phyloP scores from a whole-genome alignment of 2,797 vertebrate genomes.

The Centroberyx gerrardi region DNA sequence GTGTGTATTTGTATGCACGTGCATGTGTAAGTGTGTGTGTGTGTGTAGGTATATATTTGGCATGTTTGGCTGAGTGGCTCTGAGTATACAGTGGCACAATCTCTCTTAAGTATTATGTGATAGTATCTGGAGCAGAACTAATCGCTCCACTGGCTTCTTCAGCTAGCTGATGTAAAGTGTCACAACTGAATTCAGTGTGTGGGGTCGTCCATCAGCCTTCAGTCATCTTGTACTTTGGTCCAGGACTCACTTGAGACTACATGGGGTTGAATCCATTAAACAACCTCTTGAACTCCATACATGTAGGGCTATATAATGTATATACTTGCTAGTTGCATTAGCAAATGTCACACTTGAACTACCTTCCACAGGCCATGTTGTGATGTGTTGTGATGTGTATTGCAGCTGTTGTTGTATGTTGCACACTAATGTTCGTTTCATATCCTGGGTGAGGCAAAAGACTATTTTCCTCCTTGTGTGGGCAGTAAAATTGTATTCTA shows the following conservation, averaged over 20 bases:
- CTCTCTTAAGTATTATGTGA: conserved; percentile 56
- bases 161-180: conserved; percentile 39
- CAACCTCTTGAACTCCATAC: not conserved
- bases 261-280: not conserved
- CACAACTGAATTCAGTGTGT: conserved; percentile 20
- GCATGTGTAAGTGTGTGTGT: not conserved
- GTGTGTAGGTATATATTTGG: not conserved
- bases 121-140: conserved; percentile 78
- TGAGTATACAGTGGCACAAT: conserved; percentile 30
- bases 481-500: too few relatives aligned
- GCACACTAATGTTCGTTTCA: too few relatives aligned
- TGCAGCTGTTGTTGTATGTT: too few relatives aligned
- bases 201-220: conserved; percentile 20
- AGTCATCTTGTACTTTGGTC: not conserved
- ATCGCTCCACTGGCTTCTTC: conserved; percentile 58
- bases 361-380: too few relatives aligned
- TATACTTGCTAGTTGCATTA: too few relatives aligned
- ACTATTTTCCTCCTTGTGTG: too few relatives aligned
- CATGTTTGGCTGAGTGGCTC: conserved; percentile 11
- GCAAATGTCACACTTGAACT: too few relatives aligned
- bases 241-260: not conserved
- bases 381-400: too few relatives aligned
- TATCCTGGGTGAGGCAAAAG: too few relatives aligned
- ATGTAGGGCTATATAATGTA: not conserved
- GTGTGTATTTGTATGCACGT: not conserved